phyloP scores from a whole-genome alignment of 2,888 invertebrate genomes.

The Mechanitis mazaeus region DNA sequence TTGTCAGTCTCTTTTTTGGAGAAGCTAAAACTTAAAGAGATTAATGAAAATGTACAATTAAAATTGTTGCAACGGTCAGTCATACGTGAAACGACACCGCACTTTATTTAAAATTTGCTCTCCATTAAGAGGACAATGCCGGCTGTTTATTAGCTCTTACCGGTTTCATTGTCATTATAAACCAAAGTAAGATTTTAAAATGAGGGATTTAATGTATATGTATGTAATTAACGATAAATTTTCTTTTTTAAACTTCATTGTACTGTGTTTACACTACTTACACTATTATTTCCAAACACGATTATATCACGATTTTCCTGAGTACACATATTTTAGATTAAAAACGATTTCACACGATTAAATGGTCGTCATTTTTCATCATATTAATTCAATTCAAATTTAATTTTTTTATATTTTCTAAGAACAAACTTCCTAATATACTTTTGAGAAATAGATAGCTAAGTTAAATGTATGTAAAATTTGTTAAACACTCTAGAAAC shows the following conservation, averaged over 20 bases:
- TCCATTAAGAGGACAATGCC: slow-evolving; percentile 38
- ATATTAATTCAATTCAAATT: no score
- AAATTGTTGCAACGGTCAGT: slow-evolving; percentile 16
- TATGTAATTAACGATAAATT: slow-evolving; percentile 14
- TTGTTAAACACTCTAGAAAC: slow-evolving; percentile 20
- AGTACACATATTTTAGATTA: no score
- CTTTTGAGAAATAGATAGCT: slow-evolving; percentile 8
- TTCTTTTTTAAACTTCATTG: slow-evolving; percentile 13
- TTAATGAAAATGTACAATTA: slow-evolving; percentile 7
- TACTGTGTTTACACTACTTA: background rate
- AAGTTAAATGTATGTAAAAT: slow-evolving; percentile 17
- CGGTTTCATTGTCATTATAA: slow-evolving; percentile 37
- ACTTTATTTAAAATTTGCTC: slow-evolving; percentile 40
- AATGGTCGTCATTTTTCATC: no score
- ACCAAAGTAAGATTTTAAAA: slow-evolving; percentile 29
- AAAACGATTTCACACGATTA: no score
- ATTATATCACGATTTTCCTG: no score
- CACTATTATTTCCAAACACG: background rate
- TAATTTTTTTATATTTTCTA: no score
- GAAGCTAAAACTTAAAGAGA: background rate
- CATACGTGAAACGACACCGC: slow-evolving; percentile 16
- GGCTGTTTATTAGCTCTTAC: slow-evolving; percentile 34
- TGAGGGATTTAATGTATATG: slow-evolving; percentile 25
- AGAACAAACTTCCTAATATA: background rate
- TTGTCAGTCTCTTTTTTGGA: no score